Evolutionary conservation across 2,888 invertebrate genomes (phyloP).

Genomic region (Dioctria rufipes): DNA sequence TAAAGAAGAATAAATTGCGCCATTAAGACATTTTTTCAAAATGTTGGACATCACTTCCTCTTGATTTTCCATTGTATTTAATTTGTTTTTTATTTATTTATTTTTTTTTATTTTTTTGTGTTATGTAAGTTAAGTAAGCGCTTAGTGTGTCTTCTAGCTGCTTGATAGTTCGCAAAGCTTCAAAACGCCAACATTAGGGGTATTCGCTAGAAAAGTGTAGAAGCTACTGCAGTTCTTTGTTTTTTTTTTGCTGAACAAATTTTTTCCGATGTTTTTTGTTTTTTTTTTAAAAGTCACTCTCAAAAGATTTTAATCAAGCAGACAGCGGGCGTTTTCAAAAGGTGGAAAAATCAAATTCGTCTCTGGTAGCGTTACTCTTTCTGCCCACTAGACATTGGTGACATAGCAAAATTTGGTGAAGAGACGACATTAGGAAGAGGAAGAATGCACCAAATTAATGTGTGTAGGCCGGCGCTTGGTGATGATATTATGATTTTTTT

Average conservation of each 20-base stretch:
- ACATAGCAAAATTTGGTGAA: neutral
- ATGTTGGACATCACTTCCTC: constrained; percentile 32
- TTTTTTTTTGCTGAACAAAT: constrained; percentile 11
- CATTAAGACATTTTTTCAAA: constrained; percentile 30
- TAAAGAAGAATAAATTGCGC: constrained; percentile 45
- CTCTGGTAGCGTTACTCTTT: constrained; percentile 19
- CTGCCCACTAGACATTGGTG: neutral
- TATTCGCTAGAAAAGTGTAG: too few species aligned
- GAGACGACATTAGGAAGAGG: neutral
- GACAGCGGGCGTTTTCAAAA: constrained; percentile 5
- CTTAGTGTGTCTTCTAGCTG: too few species aligned
- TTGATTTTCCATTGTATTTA: constrained; percentile 9
- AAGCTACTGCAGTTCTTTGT: neutral
- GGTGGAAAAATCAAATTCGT: constrained; percentile 40
- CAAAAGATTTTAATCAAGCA: neutral
- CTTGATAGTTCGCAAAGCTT: too few species aligned
- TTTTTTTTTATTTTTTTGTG: too few species aligned
- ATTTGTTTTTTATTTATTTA: too few species aligned
- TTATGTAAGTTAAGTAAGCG: too few species aligned
- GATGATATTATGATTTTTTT: constrained; percentile 17
- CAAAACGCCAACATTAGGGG: too few species aligned
- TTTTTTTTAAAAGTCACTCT: neutral
- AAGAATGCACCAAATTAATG: constrained; percentile 9
- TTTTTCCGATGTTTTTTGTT: neutral
- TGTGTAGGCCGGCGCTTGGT: constrained; percentile 16